These are phyloP conservation scores for Mus spicilegus DNA, from an alignment of 2,113 vertebrate species.

Conservation along the genomic window DNA sequence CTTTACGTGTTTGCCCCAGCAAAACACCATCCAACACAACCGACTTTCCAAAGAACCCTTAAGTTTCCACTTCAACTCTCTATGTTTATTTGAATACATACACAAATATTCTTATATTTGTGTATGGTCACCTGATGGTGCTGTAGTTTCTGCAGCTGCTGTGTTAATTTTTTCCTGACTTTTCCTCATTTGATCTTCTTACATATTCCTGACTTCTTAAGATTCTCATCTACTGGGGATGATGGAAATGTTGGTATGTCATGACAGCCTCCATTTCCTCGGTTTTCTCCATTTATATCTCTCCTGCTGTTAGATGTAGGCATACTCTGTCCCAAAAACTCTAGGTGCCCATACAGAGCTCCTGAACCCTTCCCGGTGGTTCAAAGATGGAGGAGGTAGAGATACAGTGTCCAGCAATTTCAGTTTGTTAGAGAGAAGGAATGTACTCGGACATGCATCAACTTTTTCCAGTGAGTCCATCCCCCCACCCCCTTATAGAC, in stretches of 20 bases:
- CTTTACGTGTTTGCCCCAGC: too few species aligned
- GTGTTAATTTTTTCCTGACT: not conserved
- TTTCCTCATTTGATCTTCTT: slow-evolving; percentile 7
- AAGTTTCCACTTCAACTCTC: not conserved
- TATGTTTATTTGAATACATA: not conserved
- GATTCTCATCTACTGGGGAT: not conserved
- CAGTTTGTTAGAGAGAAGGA: not conserved
- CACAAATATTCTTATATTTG: not conserved
- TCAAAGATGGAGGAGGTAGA: not conserved
- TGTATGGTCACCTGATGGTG: not conserved
- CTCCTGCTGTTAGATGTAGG: not conserved
- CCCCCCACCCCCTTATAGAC: not conserved
- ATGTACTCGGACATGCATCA: not conserved
- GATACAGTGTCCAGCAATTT: not conserved
- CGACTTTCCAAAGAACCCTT: too few species aligned
- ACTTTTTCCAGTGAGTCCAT: not conserved
- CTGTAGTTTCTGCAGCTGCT: not conserved
- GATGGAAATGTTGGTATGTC: not conserved
- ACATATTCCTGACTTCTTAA: not conserved
- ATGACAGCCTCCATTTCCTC: not conserved
- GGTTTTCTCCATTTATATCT: not conserved
- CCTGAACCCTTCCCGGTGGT: not conserved
- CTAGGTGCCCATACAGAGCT: not conserved
- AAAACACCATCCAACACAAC: too few species aligned
- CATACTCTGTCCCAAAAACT: not conserved